Conservation (phyloP, 2,113 vertebrate species). For the Hyperopisus bebe region DNA sequence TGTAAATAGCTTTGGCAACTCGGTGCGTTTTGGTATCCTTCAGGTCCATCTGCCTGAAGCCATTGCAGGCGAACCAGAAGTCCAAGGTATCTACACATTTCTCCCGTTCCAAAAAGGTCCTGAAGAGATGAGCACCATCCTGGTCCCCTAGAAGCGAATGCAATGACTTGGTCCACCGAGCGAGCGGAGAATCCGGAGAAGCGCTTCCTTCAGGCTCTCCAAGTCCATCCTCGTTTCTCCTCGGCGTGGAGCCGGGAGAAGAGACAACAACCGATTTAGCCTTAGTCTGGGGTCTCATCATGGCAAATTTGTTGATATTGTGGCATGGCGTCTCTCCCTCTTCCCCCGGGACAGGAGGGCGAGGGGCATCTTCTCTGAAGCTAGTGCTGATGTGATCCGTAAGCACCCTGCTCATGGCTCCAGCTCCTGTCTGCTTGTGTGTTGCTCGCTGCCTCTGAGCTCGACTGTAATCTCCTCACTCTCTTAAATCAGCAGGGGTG, state of each 20-base stretch:
- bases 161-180: slow-evolving; percentile 91
- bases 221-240: slow-evolving; percentile 87
- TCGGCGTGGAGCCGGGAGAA: slow-evolving; percentile 63
- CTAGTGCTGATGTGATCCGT: slow-evolving; percentile 79
- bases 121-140: slow-evolving; percentile 90
- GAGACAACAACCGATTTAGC: slow-evolving; percentile 48
- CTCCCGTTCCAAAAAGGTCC: slow-evolving; percentile 90
- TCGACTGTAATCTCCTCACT: slow-evolving; percentile 74
- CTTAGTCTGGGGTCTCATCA: slow-evolving; percentile 67
- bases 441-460: slow-evolving; percentile 55
- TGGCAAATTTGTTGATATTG: slow-evolving; percentile 56
- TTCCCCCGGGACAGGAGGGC: slow-evolving; percentile 92
- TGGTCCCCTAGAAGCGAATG: slow-evolving; percentile 91
- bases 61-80: slow-evolving; percentile 99
- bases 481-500: slow-evolving; percentile 91
- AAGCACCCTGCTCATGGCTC: slow-evolving; percentile 87
- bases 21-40: slow-evolving; percentile 90
- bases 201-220: slow-evolving; percentile 95
- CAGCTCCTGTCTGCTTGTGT: slow-evolving; percentile 44
- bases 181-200: slow-evolving; percentile 84
- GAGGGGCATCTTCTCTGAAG: slow-evolving; percentile 95
- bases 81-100: slow-evolving; percentile 91
- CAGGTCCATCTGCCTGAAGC: slow-evolving; percentile 96
- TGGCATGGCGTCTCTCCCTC: slow-evolving; percentile 83
- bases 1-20: slow-evolving; percentile 96